Conservation (phyloP, 2,113 vertebrate species). For the Pluvianellus socialis region DNA sequence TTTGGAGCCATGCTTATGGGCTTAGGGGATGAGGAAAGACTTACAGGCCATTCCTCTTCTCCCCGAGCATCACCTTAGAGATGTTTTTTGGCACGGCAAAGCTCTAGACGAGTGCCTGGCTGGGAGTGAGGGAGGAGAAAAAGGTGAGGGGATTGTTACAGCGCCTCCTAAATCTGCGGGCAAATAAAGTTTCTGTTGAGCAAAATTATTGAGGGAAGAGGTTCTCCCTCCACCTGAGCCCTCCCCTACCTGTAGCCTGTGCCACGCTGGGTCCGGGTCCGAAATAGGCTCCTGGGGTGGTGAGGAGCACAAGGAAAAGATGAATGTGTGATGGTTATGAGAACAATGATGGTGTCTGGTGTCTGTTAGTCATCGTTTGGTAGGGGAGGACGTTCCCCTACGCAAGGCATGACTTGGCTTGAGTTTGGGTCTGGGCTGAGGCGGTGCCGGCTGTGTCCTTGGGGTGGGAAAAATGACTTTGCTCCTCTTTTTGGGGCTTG, state of each 20-base stretch:
- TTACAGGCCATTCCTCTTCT: background rate
- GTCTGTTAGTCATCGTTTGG: background rate
- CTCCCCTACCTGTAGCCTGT: background rate
- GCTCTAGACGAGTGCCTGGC: background rate
- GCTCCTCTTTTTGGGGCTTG: constrained; percentile 42
- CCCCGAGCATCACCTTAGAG: background rate
- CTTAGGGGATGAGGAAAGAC: background rate
- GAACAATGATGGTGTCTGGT: constrained; percentile 1
- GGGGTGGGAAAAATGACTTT: constrained; percentile 42
- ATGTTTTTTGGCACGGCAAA: background rate
- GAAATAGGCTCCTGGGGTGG: background rate
- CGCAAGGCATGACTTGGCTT: background rate
- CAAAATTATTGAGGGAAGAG: background rate
- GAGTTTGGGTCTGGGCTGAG: background rate
- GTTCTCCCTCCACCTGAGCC: background rate
- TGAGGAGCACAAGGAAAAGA: background rate
- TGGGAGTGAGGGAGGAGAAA: background rate
- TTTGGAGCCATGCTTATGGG: background rate
- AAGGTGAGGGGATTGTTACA: background rate
- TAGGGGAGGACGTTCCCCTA: background rate
- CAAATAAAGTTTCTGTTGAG: background rate
- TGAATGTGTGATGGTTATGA: background rate
- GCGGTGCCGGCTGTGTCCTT: background rate
- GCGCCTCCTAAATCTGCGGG: background rate
- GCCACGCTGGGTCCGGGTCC: rapidly evolving